Conservation (phyloP, 2,888 invertebrate species). For the Calephelis perditalis region DNA sequence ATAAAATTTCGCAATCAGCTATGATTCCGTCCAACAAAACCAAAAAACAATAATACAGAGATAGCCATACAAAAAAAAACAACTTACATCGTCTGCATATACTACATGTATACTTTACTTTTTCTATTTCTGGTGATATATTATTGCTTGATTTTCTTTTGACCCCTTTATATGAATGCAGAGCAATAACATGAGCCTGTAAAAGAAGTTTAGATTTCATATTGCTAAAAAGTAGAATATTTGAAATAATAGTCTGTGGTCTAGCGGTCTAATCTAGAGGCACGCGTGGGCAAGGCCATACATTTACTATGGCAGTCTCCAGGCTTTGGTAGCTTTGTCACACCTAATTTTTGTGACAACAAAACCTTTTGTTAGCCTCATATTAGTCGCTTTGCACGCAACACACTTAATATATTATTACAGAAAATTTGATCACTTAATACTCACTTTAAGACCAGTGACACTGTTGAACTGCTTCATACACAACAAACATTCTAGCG, state of each 20-base stretch:
- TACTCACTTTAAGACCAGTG: conserved; percentile 58
- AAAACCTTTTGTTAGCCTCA: no score
- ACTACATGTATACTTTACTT: conserved; percentile 41
- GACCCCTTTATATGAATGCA: conserved; percentile 62
- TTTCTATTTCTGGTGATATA: conserved; percentile 37
- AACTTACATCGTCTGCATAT: conserved; percentile 59
- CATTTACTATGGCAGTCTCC: no score
- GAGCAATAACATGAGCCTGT: conserved; percentile 66
- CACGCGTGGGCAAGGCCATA: no score
- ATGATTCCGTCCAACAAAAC: no score
- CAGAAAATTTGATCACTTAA: not conserved
- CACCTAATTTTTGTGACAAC: no score
- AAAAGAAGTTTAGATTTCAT: conserved; percentile 17
- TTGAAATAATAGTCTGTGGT: no score
- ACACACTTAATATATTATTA: no score
- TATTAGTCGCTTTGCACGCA: not conserved
- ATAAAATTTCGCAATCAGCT: no score
- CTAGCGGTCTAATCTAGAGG: no score
- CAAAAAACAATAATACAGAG: no score
- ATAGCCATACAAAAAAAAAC: not conserved
- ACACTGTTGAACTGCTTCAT: conserved; percentile 50
- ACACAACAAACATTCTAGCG: conserved; percentile 60
- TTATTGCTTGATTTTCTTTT: conserved; percentile 44
- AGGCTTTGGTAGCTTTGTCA: no score
- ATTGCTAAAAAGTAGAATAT: not conserved